phyloP scores from a whole-genome alignment of 2,113 vertebrate species.

The Oreocharis arfaki region DNA sequence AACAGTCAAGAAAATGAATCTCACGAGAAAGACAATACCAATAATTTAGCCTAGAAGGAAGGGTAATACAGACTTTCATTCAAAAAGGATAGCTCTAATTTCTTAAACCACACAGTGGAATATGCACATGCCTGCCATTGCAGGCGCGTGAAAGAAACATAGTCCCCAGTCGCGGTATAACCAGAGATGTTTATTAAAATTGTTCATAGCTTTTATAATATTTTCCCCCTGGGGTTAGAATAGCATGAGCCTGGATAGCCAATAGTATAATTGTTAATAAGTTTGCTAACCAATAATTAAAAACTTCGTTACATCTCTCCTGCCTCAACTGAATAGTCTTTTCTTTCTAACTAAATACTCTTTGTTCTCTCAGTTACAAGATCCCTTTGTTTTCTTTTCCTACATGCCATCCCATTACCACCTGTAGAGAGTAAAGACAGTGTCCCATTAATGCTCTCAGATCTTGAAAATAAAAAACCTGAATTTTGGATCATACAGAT shows the following conservation, averaged over 20 bases:
- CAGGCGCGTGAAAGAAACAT: neutral
- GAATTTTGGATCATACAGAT: neutral
- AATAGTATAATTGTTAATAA: neutral
- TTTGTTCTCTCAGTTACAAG: neutral
- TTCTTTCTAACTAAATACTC: neutral
- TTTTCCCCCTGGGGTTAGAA: neutral
- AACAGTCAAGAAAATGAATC: neutral
- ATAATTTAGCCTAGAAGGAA: neutral
- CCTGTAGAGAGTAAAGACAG: neutral
- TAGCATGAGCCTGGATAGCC: neutral
- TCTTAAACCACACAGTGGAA: neutral
- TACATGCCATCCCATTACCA: neutral
- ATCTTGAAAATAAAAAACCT: neutral
- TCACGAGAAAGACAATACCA: neutral
- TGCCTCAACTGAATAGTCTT: neutral
- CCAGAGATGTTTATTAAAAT: neutral
- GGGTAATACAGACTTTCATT: neutral
- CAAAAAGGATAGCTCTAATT: neutral
- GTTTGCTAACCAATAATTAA: neutral
- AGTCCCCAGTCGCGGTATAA: neutral
- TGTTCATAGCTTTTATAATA: neutral
- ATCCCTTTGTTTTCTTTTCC: neutral
- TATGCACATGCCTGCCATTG: neutral
- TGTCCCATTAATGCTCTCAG: neutral
- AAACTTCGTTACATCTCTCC: neutral